Evolutionary conservation across 2,797 vertebrate genomes (phyloP), one percentile per base, ranked within the genome.

Genomic region (Acropternis orthonyx): DNA sequence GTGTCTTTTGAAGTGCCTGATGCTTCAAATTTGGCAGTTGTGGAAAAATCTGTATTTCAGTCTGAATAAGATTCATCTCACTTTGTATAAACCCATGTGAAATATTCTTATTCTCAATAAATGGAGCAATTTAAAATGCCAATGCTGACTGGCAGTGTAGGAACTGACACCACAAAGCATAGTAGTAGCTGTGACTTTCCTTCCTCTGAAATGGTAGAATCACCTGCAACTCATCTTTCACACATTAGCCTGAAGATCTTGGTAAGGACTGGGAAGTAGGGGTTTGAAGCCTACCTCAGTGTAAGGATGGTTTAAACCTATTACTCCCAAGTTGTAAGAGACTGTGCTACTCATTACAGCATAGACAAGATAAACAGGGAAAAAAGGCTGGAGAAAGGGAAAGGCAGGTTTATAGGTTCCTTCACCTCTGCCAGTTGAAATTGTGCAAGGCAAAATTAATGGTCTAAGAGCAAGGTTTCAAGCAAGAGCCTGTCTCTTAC

Each of bases 61-160:
- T 41, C 66, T 74, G 32, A 74, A 49, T 6, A n/a, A 23, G 9
- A 74, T 71, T 13, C 13, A 16, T 44, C 21, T 75, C 34, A 8
- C 24, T 78, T 88, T 72, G 10, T 34, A 56, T 44, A 67, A 18
- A 67, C 18, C 14, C 21, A 7, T 41, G 52, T 41, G 76, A 94
- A 79, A 77, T 44, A 19, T 20, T 52, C 19, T 84, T 62, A 59
- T 17, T 80, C 49, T 89, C 41, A 85, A 28, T 27, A 80, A 68
- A 72, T 1, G 6, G 26, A 44, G 28, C 16, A 24, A 61, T 84
- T 86, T 78, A 52, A 65, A 62, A 72, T 27, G 21, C 7, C 49
- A 61, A 0, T 4, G 4, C 6, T 3, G 5, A 48, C 66, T 56
- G 48, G 7, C 61, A 63, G 8, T 1, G 1, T 39, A 34, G 85